A percentile compares a stretch with the other conserved stretches of the same genome.
Evolutionary conservation across 1,140 invertebrate species (phyloP).

Genomic region (Drosophila aff.): DNA sequence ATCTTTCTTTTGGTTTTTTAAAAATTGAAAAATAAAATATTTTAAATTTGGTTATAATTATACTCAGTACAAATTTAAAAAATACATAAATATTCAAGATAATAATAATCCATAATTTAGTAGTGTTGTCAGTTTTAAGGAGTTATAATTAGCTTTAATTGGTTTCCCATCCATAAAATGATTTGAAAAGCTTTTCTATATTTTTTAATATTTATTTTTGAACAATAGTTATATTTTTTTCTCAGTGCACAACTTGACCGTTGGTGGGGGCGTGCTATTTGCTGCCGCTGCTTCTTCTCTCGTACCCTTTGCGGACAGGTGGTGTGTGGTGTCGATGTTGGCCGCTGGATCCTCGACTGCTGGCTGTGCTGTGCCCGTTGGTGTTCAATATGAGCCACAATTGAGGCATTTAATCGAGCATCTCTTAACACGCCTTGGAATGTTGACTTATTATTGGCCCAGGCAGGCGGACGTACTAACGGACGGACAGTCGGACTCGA

Average conservation of each 20-base stretch:
- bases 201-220: background rate
- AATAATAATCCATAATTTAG: background rate
- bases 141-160: no score
- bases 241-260: slow-evolving; percentile 61
- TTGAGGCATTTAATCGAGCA: slow-evolving; percentile 84
- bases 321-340: slow-evolving; percentile 82
- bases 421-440: slow-evolving; percentile 84
- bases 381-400: slow-evolving; percentile 84
- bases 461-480: slow-evolving; percentile 50
- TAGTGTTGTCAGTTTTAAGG: background rate
- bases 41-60: background rate
- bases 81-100: background rate
- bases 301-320: slow-evolving; percentile 68
- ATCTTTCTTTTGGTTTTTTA: background rate
- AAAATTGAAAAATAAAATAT: background rate
- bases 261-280: slow-evolving; percentile 82
- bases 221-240: background rate
- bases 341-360: slow-evolving; percentile 52
- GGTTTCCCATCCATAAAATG: no score
- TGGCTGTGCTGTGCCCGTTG: slow-evolving; percentile 59
- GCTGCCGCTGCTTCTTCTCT: slow-evolving; percentile 54
- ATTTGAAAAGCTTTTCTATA: background rate
- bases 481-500: slow-evolving; percentile 17
- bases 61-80: background rate
- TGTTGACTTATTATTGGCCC: slow-evolving; percentile 83